Base-by-base conservation (phyloP, 2,888 invertebrate species). In the Sarcophaga rosellei region DNA sequence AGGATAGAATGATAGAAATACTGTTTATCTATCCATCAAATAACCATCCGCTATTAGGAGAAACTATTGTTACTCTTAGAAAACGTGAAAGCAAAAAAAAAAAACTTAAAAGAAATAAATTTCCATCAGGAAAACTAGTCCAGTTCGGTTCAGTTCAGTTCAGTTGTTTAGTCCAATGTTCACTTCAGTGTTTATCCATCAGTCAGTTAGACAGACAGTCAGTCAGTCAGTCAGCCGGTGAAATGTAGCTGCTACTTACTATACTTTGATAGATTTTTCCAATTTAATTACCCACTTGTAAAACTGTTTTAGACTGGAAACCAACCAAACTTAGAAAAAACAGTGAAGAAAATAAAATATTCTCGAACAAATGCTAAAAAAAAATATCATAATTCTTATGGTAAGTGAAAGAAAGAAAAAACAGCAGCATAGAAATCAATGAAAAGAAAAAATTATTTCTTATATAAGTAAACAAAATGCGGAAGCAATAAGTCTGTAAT, bases 401-500 rank as follows among this genome's bases (percentile, higher is more conserved):
- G 35, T 65, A 11, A 65, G 3, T 23, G 17, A 17, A 17, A 15
- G 53, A 53, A 53, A 53, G 17, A 17, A 17, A 15, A 17, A 53
- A 53, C 15, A 15, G 17, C 35, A 44, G 35, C 3, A 63, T 65
- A 25, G 17, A 53, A 17, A 3, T 53, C 53, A 17, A 53, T 17
- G 35, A 44, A 44, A 66, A 66, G 17, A 77, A 77, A 77, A 77
- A 77, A 21, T 63, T 62, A 25, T 23, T 76, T 70, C 59, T 72
- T 25, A 35, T 72, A 66, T 45, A 81, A 84, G 81, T 69, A 78
- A 84, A 84, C 74, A 78, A 81, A 86, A 84, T 78, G 80, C 86
- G 86, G 86, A 86, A 86, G 86, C 81, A 70, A 78, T 81, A 81
- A 84, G 74, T 70, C 69, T 81, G 70, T 86, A 86, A 86, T 86